Evolutionary conservation across 2,888 invertebrate species (phyloP).

Genomic region (Stenotaenia linearis): DNA sequence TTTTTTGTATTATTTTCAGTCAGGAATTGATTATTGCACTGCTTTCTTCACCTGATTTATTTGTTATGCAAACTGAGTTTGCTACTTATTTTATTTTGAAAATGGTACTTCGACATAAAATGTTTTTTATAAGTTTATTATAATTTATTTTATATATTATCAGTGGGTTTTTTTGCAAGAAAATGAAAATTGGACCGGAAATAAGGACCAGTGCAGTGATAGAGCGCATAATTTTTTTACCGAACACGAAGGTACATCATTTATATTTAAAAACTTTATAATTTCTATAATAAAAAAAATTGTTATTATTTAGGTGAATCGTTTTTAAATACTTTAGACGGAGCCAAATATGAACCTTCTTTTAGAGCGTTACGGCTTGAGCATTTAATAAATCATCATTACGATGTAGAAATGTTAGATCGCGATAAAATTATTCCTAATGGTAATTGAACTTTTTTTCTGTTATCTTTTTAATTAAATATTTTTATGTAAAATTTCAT

Average conservation of each 20-base stretch:
- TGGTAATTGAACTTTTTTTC: constrained; percentile 40
- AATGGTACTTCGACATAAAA: constrained; percentile 45
- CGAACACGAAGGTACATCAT: constrained; percentile 48
- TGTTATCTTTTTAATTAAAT: neutral
- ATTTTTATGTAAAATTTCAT: too few species aligned
- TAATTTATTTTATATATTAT: constrained; percentile 24
- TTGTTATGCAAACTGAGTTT: constrained; percentile 72
- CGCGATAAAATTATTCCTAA: constrained; percentile 64
- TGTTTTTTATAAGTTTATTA: neutral
- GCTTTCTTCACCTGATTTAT: constrained; percentile 59
- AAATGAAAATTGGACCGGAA: constrained; percentile 51
- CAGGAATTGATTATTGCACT: constrained; percentile 61
- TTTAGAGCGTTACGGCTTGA: constrained; percentile 62
- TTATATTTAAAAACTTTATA: too few species aligned
- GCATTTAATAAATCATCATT: constrained; percentile 63
- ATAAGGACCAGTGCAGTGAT: constrained; percentile 41
- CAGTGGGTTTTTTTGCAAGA: constrained; percentile 59
- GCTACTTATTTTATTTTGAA: constrained; percentile 65
- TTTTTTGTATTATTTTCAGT: constrained; percentile 43
- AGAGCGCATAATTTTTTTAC: constrained; percentile 49
- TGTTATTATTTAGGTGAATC: too few species aligned
- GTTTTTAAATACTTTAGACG: constrained; percentile 46
- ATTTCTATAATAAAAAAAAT: too few species aligned
- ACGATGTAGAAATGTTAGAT: constrained; percentile 62
- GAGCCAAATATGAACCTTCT: constrained; percentile 56